Percentiles rank a stretch among this genome's conserved stretches.
Evolutionary conservation across 1,140 invertebrate genomes (phyloP).

Genomic region (Idris sp.): DNA sequence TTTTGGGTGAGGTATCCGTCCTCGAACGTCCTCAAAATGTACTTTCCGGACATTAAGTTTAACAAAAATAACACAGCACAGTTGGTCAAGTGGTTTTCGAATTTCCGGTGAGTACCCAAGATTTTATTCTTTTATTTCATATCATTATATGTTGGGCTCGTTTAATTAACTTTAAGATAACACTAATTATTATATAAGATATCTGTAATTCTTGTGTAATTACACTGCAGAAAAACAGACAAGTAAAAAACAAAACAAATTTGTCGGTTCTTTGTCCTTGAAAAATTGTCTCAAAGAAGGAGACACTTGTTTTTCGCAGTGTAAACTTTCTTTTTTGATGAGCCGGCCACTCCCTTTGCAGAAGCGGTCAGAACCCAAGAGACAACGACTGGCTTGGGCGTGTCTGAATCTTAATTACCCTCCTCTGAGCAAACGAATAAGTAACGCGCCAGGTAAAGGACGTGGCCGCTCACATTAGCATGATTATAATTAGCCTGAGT

Average conservation of each 20-base stretch:
- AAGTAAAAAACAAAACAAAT: too few species aligned
- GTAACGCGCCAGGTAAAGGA: conserved; percentile 70
- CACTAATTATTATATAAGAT: too few species aligned
- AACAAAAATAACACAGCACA: conserved; percentile 99
- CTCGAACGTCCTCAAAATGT: conserved; percentile 98
- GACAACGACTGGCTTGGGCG: conserved; percentile 76
- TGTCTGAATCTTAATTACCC: conserved; percentile 79
- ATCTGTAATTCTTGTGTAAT: too few species aligned
- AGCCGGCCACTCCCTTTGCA: conserved; percentile 75
- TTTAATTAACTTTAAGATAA: too few species aligned
- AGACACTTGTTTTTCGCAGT: too few species aligned
- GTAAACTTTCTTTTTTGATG: too few species aligned
- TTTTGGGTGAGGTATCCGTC: conserved; percentile 99
- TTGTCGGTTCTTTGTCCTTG: too few species aligned
- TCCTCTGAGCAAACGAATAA: conserved; percentile 70
- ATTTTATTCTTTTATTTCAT: too few species aligned
- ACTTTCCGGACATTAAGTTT: conserved; percentile 99
- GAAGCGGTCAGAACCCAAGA: conserved; percentile 75
- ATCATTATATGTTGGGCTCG: too few species aligned
- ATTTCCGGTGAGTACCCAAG: conserved; percentile 92
- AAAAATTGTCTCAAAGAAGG: too few species aligned
- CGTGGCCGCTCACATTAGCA: conserved; percentile 72
- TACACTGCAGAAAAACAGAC: too few species aligned
- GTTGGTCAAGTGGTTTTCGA: conserved; percentile 99
- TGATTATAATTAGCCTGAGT: conserved; percentile 80